Base-by-base conservation (phyloP, 2,113 vertebrate species). In the Malurus cyaneus region DNA sequence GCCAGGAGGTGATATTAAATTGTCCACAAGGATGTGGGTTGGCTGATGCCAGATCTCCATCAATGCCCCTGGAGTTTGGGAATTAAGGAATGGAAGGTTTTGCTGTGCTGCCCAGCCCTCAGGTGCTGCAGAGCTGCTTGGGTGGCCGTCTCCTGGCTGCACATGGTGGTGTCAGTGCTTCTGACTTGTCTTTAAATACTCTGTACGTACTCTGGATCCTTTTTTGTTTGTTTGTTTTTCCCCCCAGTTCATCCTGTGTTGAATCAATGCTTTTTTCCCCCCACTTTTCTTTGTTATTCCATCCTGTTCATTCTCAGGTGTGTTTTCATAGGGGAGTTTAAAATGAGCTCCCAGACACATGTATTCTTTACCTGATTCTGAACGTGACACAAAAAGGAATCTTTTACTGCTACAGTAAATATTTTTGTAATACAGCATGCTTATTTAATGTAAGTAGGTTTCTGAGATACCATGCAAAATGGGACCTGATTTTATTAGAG, bases 401-500 rank as follows among this genome's bases (percentile, higher is more conserved):
- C 34, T 62, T 76, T 73, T 80, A 52, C 88, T 85, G 41, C 39
- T 54, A 28, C 52, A 77, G 93, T 94, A 96, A 96, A 96, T 96
- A 88, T 87, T 96, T 94, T 79, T 82, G 86, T 86, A 88, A 25
- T 91, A 57, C 64, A 92, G 29, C 81, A 76, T 86, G 56, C 87
- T 84, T 91, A 71, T 92, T 93, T 81, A 92, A 92, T 81, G n/a
- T 76, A 79, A 92, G 79, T 50, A 53, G 72, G 85, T 90, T 95
- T 93, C 86, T 49, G 93, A 78, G 69, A 86, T 79, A 74, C 78
- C 4, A 0, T 64, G 79, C 81, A 89, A 89, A 95, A 93, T 41
- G 69, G 73, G 81, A 92, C 93, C 57, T 76, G 18, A 52, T 96
- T 95, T 94, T 96, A 93, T 96, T 94, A 91, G 91, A 95, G 95